phyloP scores from a whole-genome alignment of 2,113 vertebrate species.

The Ploceus nigricollis region DNA sequence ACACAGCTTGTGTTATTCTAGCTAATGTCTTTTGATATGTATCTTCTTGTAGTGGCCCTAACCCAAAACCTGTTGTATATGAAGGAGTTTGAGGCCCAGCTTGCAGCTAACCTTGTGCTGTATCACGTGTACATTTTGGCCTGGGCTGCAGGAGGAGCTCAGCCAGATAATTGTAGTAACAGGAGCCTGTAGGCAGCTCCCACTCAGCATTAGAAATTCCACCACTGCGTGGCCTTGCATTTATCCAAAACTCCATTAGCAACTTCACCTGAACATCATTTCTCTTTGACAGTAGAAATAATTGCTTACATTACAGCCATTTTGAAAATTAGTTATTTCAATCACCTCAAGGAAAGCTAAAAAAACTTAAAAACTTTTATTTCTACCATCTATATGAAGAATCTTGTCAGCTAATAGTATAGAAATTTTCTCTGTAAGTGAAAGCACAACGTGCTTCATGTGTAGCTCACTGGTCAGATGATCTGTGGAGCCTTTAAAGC shows the following conservation, averaged over 20 bases:
- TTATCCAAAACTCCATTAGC: background rate
- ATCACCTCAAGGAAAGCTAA: background rate
- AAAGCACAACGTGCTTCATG: conserved; percentile 16
- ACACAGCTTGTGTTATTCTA: background rate
- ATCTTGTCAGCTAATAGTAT: background rate
- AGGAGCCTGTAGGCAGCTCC: background rate
- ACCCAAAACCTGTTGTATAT: rapidly evolving
- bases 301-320: background rate
- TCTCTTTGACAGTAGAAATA: background rate
- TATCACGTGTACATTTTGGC: rapidly evolving
- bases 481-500: background rate
- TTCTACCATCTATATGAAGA: background rate
- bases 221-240: background rate
- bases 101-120: background rate
- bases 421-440: conserved; percentile 4
- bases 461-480: background rate
- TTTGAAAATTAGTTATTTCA: background rate
- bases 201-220: background rate
- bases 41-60: background rate
- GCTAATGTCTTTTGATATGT: background rate
- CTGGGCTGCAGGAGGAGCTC: background rate
- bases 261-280: background rate
- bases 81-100: background rate
- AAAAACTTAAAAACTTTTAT: background rate
- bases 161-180: rapidly evolving